Evolutionary conservation across 2,888 invertebrate species (phyloP).

Genomic region (Athalia circularis): DNA sequence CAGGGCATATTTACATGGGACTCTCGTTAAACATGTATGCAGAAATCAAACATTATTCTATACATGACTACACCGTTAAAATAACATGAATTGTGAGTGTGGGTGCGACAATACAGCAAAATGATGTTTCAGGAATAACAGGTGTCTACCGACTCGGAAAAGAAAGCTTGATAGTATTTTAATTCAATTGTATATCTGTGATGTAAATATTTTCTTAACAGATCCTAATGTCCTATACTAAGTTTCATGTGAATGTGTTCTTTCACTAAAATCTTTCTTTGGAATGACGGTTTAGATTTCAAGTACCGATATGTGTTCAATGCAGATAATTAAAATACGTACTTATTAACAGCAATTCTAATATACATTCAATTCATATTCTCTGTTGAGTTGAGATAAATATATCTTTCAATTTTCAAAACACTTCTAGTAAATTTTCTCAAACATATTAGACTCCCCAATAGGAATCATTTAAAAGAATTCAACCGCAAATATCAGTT

Average conservation of each 20-base stretch:
- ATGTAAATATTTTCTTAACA: conserved; percentile 15
- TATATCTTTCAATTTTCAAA: conserved; percentile 24
- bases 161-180: conserved; percentile 29
- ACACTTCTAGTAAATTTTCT: conserved; percentile 16
- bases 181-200: conserved; percentile 16
- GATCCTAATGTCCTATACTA: neutral
- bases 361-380: conserved; percentile 28
- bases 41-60: conserved; percentile 15
- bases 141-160: conserved; percentile 15
- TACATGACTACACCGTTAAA: conserved; percentile 7
- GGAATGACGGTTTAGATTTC: conserved; percentile 29
- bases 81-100: conserved; percentile 8
- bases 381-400: conserved; percentile 19
- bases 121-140: conserved; percentile 16
- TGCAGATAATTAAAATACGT: conserved; percentile 30
- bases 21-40: conserved; percentile 18
- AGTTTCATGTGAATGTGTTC: conserved; percentile 33
- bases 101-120: conserved; percentile 14
- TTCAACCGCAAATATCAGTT: neutral
- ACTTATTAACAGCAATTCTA: conserved; percentile 38
- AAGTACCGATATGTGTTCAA: conserved; percentile 40
- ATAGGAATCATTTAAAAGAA: neutral
- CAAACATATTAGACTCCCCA: conserved; percentile 11
- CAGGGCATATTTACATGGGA: conserved; percentile 30
- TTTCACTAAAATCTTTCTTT: conserved; percentile 18